These are phyloP conservation scores for Pipistrellus kuhlii DNA, from an alignment of 2,797 vertebrate genomes.

Conservation along the genomic window DNA sequence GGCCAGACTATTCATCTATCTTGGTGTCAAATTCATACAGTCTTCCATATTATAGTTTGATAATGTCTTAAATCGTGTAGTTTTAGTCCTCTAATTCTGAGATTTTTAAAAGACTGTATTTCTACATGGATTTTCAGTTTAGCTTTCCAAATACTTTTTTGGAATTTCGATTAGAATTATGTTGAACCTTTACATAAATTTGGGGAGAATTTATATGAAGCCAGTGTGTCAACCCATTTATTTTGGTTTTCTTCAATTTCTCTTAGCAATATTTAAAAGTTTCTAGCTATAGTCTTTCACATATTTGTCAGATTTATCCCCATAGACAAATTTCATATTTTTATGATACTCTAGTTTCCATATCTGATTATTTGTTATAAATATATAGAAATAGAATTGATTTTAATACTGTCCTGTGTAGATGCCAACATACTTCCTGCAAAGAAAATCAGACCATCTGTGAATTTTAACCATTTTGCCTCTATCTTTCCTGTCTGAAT, in stretches of 20 bases:
- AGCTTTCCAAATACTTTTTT: not conserved
- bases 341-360: not conserved
- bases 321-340: not conserved
- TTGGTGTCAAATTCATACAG: not conserved
- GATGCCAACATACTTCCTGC: not conserved
- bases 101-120: not conserved
- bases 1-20: not conserved
- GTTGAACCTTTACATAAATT: not conserved
- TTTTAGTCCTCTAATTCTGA: not conserved
- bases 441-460: not conserved
- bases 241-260: not conserved
- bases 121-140: not conserved
- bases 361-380: not conserved
- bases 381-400: not conserved
- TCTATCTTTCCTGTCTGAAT: not conserved
- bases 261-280: not conserved
- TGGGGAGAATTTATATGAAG: not conserved
- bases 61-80: not conserved
- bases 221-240: not conserved
- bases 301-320: not conserved
- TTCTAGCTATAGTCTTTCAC: not conserved
- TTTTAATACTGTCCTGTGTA: not conserved
- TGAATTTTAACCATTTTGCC: not conserved
- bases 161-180: not conserved
- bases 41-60: not conserved